Conservation (phyloP, 2,113 vertebrate genomes). For the Clinocottus analis region DNA sequence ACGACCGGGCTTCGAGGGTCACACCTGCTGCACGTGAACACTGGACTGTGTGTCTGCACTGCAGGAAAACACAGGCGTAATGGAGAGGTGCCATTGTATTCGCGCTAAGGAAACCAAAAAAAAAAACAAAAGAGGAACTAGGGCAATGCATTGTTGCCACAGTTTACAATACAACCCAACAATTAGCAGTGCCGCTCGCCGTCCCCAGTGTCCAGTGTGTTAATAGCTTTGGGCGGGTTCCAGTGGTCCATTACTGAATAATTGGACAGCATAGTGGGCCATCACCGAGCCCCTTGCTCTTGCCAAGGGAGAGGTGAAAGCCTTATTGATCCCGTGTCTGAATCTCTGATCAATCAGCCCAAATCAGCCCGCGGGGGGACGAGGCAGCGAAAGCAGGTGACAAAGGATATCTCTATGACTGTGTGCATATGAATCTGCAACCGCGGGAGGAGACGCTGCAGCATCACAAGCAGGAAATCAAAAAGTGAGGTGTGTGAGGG, state of each 20-base stretch:
- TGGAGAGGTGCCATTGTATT: constrained; percentile 35
- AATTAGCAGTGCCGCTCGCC: constrained; percentile 70
- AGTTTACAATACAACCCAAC: constrained; percentile 70
- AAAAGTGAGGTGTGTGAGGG: neutral
- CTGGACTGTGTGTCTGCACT: constrained; percentile 22
- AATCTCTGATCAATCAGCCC: constrained; percentile 80
- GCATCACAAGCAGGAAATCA: constrained; percentile 59
- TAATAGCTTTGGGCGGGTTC: constrained; percentile 77
- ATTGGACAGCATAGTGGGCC: constrained; percentile 78
- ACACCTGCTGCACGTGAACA: constrained; percentile 39
- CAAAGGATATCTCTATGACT: constrained; percentile 76
- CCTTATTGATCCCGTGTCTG: constrained; percentile 80
- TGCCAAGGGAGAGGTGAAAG: constrained; percentile 77
- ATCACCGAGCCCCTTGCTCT: constrained; percentile 70
- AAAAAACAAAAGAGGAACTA: constrained; percentile 29
- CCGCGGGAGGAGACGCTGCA: neutral
- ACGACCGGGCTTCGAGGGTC: constrained; percentile 47
- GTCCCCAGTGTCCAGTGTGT: constrained; percentile 66
- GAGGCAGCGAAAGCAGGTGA: constrained; percentile 64
- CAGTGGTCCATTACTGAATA: constrained; percentile 80
- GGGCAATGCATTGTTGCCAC: constrained; percentile 65
- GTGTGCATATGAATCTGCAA: constrained; percentile 71
- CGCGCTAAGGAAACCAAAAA: constrained; percentile 40
- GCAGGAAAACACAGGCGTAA: constrained; percentile 26
- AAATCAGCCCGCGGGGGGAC: constrained; percentile 77